Evolutionary conservation across 23 tunicate genomes (phyloP).

Genomic region (Styela plicata): DNA sequence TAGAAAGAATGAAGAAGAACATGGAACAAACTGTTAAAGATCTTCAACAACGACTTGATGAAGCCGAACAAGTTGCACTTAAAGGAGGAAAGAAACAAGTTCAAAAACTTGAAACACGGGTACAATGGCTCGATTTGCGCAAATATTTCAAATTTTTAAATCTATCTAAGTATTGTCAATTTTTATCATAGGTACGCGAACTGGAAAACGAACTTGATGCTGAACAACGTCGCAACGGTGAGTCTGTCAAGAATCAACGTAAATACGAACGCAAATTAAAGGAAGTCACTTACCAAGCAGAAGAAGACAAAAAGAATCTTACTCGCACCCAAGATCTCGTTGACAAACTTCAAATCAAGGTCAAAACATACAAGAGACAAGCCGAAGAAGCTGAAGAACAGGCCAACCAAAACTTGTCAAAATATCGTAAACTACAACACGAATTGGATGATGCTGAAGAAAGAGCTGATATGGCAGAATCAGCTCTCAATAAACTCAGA

Average conservation of each 20-base stretch:
- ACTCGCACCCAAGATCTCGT: slow-evolving; percentile 89
- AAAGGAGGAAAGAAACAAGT: slow-evolving; percentile 65
- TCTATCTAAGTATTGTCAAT: too few species aligned
- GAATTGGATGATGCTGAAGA: slow-evolving; percentile 90
- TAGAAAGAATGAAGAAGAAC: slow-evolving; percentile 47
- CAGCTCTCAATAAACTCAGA: slow-evolving; percentile 75
- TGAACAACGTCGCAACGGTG: slow-evolving; percentile 91
- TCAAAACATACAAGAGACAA: slow-evolving; percentile 98
- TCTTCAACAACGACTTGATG: slow-evolving; percentile 90
- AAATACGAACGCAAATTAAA: slow-evolving; percentile 72
- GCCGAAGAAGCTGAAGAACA: slow-evolving; percentile 95
- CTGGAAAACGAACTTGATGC: slow-evolving; percentile 92
- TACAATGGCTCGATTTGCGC: too few species aligned
- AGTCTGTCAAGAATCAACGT: slow-evolving; percentile 65
- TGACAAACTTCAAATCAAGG: slow-evolving; percentile 90
- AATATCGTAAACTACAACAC: slow-evolving; percentile 79
- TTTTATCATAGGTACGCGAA: slow-evolving; percentile 90
- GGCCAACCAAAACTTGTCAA: slow-evolving; percentile 66
- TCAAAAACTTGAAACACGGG: slow-evolving; percentile 39
- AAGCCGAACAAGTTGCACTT: slow-evolving; percentile 95
- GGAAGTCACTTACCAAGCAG: slow-evolving; percentile 67
- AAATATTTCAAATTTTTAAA: too few species aligned
- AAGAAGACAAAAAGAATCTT: slow-evolving; percentile 96
- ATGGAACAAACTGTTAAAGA: slow-evolving; percentile 95
- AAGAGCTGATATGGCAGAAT: slow-evolving; percentile 90